Conservation (phyloP, 1,140 invertebrate species). For the Lepidurus couesii region DNA sequence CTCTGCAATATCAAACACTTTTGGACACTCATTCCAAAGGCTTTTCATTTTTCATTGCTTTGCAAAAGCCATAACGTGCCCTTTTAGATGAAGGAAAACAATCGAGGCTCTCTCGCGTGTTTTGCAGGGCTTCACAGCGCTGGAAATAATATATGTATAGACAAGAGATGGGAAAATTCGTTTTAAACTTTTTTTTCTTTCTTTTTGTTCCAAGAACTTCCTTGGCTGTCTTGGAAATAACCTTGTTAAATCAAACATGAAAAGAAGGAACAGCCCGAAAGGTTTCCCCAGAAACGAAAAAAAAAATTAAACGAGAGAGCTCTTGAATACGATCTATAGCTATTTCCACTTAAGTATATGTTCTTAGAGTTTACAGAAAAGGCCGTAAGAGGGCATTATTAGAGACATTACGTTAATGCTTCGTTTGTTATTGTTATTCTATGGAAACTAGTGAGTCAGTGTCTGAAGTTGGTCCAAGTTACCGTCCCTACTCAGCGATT, state of each 20-base stretch:
- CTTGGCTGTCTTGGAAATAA: background rate
- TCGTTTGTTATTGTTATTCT: background rate
- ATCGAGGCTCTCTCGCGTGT: background rate
- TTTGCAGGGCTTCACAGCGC: background rate
- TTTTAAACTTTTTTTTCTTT: background rate
- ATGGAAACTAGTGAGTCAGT: constrained; percentile 13
- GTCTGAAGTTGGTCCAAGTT: constrained; percentile 32
- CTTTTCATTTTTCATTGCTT: background rate
- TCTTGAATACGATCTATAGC: background rate
- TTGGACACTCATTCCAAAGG: background rate
- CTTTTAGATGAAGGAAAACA: background rate
- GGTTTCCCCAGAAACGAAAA: background rate
- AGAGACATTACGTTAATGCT: background rate
- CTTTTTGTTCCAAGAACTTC: background rate
- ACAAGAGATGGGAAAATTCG: background rate
- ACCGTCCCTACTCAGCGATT: constrained; percentile 26
- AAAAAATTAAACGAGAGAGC: background rate
- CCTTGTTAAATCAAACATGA: constrained; percentile 15
- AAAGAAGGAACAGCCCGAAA: background rate
- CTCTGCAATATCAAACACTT: background rate
- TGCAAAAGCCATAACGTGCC: background rate
- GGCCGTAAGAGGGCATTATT: background rate
- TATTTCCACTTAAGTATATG: constrained; percentile 1
- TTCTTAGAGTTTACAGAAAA: background rate
- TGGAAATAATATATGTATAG: background rate